phyloP scores from a whole-genome alignment of 2,113 vertebrate species.

The Rhea pennata region DNA sequence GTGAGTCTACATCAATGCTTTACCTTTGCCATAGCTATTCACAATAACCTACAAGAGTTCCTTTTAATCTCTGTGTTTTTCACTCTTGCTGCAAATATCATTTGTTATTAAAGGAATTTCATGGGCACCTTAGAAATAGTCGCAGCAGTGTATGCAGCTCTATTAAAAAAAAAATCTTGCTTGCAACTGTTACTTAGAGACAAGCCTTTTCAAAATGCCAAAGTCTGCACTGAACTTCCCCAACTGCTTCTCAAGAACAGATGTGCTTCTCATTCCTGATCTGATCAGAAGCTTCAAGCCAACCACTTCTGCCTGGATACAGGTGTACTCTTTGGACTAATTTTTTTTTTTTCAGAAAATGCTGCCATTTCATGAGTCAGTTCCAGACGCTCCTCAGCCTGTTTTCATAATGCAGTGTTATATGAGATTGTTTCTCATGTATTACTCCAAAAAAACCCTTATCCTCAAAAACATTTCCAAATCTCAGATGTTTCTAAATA shows the following conservation, averaged over 20 bases:
- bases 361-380: not conserved
- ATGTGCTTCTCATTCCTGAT: not conserved
- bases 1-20: not conserved
- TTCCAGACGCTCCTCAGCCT: not conserved
- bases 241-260: not conserved
- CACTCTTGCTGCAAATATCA: not conserved
- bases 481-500: not conserved
- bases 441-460: not conserved
- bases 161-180: too few relatives aligned
- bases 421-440: not conserved
- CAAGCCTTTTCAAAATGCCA: not conserved
- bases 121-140: not conserved
- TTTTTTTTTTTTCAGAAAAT: not conserved
- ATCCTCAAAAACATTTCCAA: not conserved
- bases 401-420: not conserved
- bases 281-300: not conserved
- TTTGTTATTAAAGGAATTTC: not conserved
- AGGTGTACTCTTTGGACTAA: not conserved
- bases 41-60: not conserved
- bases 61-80: not conserved
- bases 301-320: accelerated
- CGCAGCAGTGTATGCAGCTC: too few relatives aligned
- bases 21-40: not conserved
- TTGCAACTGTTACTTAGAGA: not conserved
- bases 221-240: not conserved